A percentile compares a stretch with the other conserved stretches of the same genome.
Evolutionary conservation across 2,888 invertebrate species (phyloP).

Genomic region (Cartodere bifasciata): DNA sequence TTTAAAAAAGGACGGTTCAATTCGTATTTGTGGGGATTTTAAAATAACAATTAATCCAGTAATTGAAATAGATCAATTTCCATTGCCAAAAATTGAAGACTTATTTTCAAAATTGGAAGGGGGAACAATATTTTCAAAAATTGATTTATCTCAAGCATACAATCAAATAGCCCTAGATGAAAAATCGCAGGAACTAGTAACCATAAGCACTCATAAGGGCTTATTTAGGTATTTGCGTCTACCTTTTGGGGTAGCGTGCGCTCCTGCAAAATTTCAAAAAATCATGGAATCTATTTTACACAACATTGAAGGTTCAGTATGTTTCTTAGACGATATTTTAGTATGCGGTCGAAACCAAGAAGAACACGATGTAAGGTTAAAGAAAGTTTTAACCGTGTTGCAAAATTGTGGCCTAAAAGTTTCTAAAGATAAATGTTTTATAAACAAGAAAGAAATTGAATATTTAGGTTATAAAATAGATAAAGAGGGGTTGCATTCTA

Average conservation of each 20-base stretch:
- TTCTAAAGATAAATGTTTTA: conserved; percentile 7
- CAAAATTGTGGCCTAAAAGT: conserved; percentile 7
- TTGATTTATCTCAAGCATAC: conserved; percentile 17
- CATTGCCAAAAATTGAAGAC: conserved; percentile 18
- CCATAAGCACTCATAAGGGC: conserved; percentile 21
- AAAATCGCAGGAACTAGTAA: conserved; percentile 15
- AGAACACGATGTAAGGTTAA: conserved; percentile 9
- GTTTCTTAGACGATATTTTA: conserved; percentile 13
- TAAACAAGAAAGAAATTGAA: conserved; percentile 10
- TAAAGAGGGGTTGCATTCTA: conserved; percentile 11
- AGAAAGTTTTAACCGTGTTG: conserved; percentile 9
- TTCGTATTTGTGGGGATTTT: conserved; percentile 13
- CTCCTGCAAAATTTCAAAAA: conserved; percentile 26
- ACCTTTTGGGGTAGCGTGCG: conserved; percentile 23
- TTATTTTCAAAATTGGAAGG: conserved; percentile 16
- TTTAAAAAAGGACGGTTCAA: conserved; percentile 11
- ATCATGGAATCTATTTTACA: conserved; percentile 20
- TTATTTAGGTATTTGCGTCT: conserved; percentile 21
- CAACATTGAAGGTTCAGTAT: conserved; percentile 9
- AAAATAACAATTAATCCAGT: conserved; percentile 20
- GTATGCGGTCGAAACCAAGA: conserved; percentile 9
- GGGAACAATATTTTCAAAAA: conserved; percentile 17
- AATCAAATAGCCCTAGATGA: conserved; percentile 13
- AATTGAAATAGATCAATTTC: conserved; percentile 19
- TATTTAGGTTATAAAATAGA: conserved; percentile 13